Base-by-base conservation (phyloP, 2,113 vertebrate species). In the Eretmodus cyanostictus region DNA sequence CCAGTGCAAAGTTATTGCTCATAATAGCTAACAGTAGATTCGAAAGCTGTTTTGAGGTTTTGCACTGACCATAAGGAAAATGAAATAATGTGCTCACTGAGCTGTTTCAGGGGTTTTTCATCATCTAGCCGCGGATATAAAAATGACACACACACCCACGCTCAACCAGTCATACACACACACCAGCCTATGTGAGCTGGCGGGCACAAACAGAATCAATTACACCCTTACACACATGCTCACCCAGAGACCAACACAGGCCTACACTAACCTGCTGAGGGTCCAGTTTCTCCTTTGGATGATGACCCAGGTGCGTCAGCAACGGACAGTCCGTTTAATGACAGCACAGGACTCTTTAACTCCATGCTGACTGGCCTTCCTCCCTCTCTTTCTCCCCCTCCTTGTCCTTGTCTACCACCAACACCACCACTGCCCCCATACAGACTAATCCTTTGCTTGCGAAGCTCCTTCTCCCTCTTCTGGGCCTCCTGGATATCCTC, bases 401-500 rank as follows among this genome's bases (percentile, higher is more conserved):
- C 80, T 49, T 47, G 61, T 63, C 36, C 82, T 42, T 51, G 73
- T 78, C 27, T 27, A 78, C 36, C 54, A 34, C 53, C 61, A 66
- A 66, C 17, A 22, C 36, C 79, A n/a, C 63, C 40, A 22, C 10
- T 34, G 7, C 31, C 57, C 7, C 97, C 97, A 12, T 98, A 98
- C 68, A 98, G 24, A 80, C 92, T 95, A 66, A 76, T 91, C 91
- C 98, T 94, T 93, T 97, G 97, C 88, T 89, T 94, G 53, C 87
- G 95, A 57, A 97, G 95, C 78, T 97, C 97, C 91, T 40, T 92
- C 45, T 98, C 97, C 66, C 97, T 95, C 84, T 96, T 92, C 42
- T 94, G 93, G 19, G 95, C 89, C 89, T 97, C 96, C 29, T 91
- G 95, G 89, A 98, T 97, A 85, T 98, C 98, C 88, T 92, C 95